Conservation (phyloP, 2,888 invertebrate genomes). For the Andrena haemorrhoa region DNA sequence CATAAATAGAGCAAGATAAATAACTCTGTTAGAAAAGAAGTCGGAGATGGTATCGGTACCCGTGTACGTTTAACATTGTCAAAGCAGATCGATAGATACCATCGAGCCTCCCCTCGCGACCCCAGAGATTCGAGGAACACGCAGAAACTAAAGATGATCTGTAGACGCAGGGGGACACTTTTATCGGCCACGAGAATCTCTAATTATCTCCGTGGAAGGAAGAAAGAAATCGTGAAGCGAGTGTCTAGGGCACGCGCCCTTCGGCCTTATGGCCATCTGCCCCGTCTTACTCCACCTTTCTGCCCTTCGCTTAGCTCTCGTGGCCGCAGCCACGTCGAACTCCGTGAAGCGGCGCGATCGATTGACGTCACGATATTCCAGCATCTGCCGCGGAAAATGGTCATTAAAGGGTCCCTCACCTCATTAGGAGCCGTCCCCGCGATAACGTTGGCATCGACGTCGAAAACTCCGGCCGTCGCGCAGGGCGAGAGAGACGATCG, state of each 20-base stretch:
- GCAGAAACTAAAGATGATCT: too few relatives aligned
- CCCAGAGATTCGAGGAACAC: too few relatives aligned
- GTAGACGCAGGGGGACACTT: not conserved
- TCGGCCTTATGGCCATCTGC: constrained; percentile 71
- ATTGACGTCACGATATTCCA: constrained; percentile 57
- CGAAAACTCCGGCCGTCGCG: constrained; percentile 64
- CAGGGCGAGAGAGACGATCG: constrained; percentile 40
- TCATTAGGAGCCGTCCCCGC: constrained; percentile 61
- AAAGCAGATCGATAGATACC: too few relatives aligned
- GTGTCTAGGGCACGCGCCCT: constrained; percentile 72
- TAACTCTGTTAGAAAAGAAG: constrained; percentile 21
- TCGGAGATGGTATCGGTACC: constrained; percentile 16
- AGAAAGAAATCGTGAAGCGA: constrained; percentile 70
- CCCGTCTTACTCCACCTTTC: constrained; percentile 31
- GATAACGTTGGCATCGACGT: constrained; percentile 55
- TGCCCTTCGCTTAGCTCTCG: not conserved
- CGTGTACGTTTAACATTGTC: not conserved
- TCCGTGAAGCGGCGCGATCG: constrained; percentile 40
- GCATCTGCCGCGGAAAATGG: constrained; percentile 71
- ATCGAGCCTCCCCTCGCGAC: too few relatives aligned
- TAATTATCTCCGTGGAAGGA: constrained; percentile 70
- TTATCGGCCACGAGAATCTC: constrained; percentile 62
- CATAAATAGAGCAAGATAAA: constrained; percentile 43
- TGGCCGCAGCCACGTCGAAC: constrained; percentile 16
- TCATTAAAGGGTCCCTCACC: constrained; percentile 62